Evolutionary conservation across 35 echinoderm and acorn worm species (phyloP), one percentile per base, ranked within the genome.

Genomic region (Heliocidaris tuberculata): DNA sequence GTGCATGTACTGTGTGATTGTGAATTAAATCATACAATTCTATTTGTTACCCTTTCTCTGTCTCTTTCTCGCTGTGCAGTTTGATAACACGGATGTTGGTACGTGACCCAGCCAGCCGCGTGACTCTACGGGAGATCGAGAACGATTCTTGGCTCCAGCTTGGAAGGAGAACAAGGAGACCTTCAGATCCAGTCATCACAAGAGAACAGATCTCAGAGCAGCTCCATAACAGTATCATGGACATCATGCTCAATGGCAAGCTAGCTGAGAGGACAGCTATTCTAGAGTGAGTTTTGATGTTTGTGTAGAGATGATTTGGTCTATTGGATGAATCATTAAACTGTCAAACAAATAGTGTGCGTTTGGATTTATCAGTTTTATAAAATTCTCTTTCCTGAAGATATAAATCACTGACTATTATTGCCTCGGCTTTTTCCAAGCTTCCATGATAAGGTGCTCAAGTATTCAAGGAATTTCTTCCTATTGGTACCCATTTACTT

Each of bases 41-140:
- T 56, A 56, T 42, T 42, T 56, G 15, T 56, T 29, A 30, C 87
- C 87, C 29, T 13, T 87, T 30, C 35, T 42, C 47, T 48, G 6
- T 89, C 29, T 27, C 8, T 86, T 24, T 89, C 31, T 89, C 13
- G 24, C 47, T 49, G 71, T 85, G 13, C 95, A 99, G 98, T 95
- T 90, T 99, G 12, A 99, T 99, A 94, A 90, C 95, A 30, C 91
- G 92, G 31, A 97, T 99, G 97, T 93, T 99, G 16, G 96, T 97
- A 90, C 96, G 97, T 31, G 97, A 99, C 4, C 98, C 98, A 5
- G 94, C 86, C 30, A 96, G 93, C 30, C 70, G 98, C 10, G 89
- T 88, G 42, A 97, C 93, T 30, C 60, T 99, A 31, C 50, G 94
- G 31, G 94, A 96, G 47, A 99, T 99, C 60, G 96, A 97, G 85